Conservation (phyloP, 2,113 vertebrate genomes). For the Solea solea region DNA sequence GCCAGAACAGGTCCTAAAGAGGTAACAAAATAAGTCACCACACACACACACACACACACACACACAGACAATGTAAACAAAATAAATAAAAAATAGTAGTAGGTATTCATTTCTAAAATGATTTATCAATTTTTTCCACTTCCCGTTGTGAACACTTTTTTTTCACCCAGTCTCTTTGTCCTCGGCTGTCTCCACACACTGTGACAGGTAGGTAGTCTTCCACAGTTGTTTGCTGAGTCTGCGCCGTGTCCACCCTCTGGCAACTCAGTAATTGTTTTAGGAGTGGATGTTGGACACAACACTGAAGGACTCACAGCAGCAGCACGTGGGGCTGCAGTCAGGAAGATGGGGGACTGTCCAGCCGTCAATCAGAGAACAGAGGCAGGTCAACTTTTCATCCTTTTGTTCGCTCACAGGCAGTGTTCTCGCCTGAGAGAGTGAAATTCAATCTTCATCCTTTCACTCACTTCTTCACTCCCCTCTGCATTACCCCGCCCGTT, state of each 20-base stretch:
- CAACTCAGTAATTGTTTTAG: constrained; percentile 71
- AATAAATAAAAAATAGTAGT: too few species aligned
- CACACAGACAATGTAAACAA: neutral
- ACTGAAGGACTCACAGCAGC: constrained; percentile 9
- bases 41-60: constrained; percentile 3
- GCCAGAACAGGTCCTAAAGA: too few species aligned
- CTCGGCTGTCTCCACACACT: constrained; percentile 2
- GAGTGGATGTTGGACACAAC: constrained; percentile 57
- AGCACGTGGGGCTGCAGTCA: constrained; percentile 16
- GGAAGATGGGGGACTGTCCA: constrained; percentile 45
- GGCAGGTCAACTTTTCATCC: constrained; percentile 69
- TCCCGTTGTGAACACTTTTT: neutral
- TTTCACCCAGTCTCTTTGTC: constrained; percentile 4
- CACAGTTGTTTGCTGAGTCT: constrained; percentile 62
- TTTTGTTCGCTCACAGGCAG: constrained; percentile 66
- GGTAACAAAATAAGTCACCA: too few species aligned
- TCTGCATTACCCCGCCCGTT: constrained; percentile 27
- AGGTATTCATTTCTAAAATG: constrained; percentile 65
- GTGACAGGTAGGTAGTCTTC: constrained; percentile 61
- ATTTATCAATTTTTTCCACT: constrained; percentile 23
- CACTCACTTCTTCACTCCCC: constrained; percentile 40
- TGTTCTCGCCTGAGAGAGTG: constrained; percentile 55
- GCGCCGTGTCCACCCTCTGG: constrained; percentile 49
- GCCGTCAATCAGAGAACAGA: constrained; percentile 48
- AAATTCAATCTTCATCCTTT: constrained; percentile 76